Base-by-base conservation (phyloP, 37 sponge, comb jelly and placozoan species). In the Crambe crambe region DNA sequence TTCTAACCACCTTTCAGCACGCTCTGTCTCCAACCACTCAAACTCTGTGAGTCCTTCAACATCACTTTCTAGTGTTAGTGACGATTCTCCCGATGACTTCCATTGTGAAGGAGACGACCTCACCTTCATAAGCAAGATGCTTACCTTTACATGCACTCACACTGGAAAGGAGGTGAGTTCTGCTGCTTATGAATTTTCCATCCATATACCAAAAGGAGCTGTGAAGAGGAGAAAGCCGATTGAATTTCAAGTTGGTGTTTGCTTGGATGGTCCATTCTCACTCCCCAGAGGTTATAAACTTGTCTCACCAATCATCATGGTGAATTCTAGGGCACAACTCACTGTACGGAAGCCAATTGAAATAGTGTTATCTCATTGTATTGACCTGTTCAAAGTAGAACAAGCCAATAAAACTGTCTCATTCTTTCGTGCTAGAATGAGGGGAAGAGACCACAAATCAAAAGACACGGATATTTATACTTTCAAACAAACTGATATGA, bases 281-380 rank as follows among this genome's bases (percentile, higher is more conserved):
- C 51, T 74, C 23, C 74, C 66, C 5, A 47, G 61, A 42, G 37
- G 29, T 6, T 37, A 31, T 15, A 21, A 37, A 15, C 61, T 27
- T 20, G 67, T 82, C 0, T 82, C 83, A 58, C 81, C 81, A 0
- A 70, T 81, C 20, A n/a, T 74, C 6, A 73, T 73, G 74, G 23
- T 74, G 10, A 31, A 56, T 29, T 27, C 66, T 41, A 61, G 2
- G 25, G 54, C 83, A 34, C 65, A 82, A 3, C n/a, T 58, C 29
- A 81, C 57, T 37, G 29, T 81, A 26, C 34, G 20, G 61, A 81
- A 71, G 37, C 81, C 81, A 18, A 58, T 81, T 23, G 57, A 60
- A 32, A 35, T 81, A 26, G 42, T 37, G 3, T 32, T 81, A 23
- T 71, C 81, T 23, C 81, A 81, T 35, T 81, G 41, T 37, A n/a